A percentile compares a stretch with the other conserved stretches of the same genome.
These are phyloP conservation scores for Prunella fulvescens DNA, from an alignment of 2,113 vertebrate species.

Conservation along the genomic window DNA sequence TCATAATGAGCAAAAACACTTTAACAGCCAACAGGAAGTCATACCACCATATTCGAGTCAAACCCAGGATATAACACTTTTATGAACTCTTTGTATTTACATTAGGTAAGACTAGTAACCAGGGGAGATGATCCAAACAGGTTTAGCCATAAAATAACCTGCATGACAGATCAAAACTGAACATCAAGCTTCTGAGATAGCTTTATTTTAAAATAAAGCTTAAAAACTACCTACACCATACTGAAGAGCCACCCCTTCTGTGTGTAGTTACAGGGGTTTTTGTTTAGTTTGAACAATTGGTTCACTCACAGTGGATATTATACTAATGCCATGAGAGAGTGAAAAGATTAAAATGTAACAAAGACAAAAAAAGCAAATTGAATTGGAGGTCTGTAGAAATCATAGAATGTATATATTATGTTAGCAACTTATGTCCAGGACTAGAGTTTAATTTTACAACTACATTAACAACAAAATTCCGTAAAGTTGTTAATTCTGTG, in stretches of 20 bases:
- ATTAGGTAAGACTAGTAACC: background rate
- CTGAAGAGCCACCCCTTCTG: background rate
- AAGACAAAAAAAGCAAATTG: background rate
- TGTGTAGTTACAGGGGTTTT: background rate
- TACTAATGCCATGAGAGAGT: background rate
- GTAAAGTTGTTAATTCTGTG: background rate
- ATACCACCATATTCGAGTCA: background rate
- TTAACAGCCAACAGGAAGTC: background rate
- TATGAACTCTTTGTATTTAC: background rate
- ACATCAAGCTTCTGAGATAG: background rate
- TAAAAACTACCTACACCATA: background rate
- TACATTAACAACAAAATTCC: background rate
- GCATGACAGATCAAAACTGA: background rate
- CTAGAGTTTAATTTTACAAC: background rate
- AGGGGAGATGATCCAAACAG: background rate
- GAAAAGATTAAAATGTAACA: background rate
- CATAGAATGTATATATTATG: background rate
- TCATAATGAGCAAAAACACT: background rate
- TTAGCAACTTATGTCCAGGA: background rate
- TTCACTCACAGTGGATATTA: background rate
- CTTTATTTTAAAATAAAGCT: background rate
- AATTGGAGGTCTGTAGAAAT: background rate
- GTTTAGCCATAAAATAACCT: background rate
- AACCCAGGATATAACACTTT: background rate
- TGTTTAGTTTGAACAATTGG: background rate